These are phyloP conservation scores for Eledona agricola DNA, from an alignment of 2,888 invertebrate species.

Conservation along the genomic window DNA sequence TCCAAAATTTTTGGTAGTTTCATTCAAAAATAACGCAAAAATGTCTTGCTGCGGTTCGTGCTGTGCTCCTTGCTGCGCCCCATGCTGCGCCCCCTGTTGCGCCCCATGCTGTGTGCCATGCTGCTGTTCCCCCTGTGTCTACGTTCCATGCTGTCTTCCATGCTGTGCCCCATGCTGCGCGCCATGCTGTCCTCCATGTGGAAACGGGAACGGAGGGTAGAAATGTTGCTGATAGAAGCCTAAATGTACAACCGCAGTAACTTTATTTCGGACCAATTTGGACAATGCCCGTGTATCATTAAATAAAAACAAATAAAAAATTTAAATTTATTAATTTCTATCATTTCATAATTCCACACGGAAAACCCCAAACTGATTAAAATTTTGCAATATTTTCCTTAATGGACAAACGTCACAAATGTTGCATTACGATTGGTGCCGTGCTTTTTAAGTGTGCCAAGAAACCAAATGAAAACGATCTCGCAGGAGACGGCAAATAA, in stretches of 20 bases:
- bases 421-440: background rate
- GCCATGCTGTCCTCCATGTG: slow-evolving; percentile 9
- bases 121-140: slow-evolving; percentile 17
- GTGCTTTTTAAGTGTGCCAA: slow-evolving; percentile 1
- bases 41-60: slow-evolving; percentile 40
- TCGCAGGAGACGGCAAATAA: slow-evolving; percentile 5
- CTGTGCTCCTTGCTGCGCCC: slow-evolving; percentile 39
- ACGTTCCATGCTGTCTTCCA: slow-evolving; percentile 18
- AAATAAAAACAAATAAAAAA: too few relatives aligned
- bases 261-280: background rate
- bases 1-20: slow-evolving; percentile 22
- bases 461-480: slow-evolving; percentile 3
- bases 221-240: slow-evolving; percentile 13
- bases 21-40: slow-evolving; percentile 12
- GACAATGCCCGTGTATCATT: slow-evolving; percentile 2
- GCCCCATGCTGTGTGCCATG: slow-evolving; percentile 17
- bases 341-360: too few relatives aligned
- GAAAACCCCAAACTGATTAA: too few relatives aligned
- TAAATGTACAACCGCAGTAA: background rate
- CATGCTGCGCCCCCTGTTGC: slow-evolving; percentile 31
- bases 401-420: background rate
- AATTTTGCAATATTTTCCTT: background rate
- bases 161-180: slow-evolving; percentile 23
- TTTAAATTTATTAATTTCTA: too few relatives aligned
- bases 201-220: too few relatives aligned